phyloP scores from a whole-genome alignment of 2,797 vertebrate genomes.

The Tokudaia muenninki region DNA sequence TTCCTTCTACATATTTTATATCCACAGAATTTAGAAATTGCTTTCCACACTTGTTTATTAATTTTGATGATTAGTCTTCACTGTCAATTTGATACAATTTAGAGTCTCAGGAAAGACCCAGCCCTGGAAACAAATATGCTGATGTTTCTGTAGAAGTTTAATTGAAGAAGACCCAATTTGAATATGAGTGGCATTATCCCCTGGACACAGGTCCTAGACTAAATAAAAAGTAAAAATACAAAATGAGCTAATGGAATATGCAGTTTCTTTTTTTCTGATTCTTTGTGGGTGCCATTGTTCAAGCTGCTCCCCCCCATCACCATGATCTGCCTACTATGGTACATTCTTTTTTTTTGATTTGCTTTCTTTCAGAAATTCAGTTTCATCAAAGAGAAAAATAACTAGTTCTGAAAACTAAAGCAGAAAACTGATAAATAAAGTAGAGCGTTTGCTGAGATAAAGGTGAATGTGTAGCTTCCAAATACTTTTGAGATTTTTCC shows the following conservation, averaged over 20 bases:
- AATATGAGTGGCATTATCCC: not conserved
- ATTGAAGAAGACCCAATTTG: not conserved
- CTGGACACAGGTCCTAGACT: not conserved
- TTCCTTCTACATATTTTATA: not conserved
- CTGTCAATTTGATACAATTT: not conserved
- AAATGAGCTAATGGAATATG: not conserved
- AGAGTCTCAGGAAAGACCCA: not conserved
- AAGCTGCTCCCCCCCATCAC: rapidly evolving
- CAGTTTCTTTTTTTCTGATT: not conserved
- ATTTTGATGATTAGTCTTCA: not conserved
- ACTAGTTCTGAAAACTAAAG: not conserved
- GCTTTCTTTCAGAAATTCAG: not conserved
- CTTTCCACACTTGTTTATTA: not conserved
- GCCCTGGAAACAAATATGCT: not conserved
- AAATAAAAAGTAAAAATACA: not conserved
- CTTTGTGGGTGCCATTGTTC: not conserved
- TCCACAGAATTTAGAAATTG: not conserved
- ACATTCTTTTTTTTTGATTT: not conserved
- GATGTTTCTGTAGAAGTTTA: not conserved
- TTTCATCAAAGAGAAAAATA: not conserved
- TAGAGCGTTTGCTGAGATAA: not conserved
- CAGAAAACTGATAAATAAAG: no score
- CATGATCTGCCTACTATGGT: not conserved
- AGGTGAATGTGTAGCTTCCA: not conserved
- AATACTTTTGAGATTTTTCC: not conserved